Evolutionary conservation across 2,888 invertebrate genomes (phyloP).

Genomic region (Euspilapteryx auroguttella): DNA sequence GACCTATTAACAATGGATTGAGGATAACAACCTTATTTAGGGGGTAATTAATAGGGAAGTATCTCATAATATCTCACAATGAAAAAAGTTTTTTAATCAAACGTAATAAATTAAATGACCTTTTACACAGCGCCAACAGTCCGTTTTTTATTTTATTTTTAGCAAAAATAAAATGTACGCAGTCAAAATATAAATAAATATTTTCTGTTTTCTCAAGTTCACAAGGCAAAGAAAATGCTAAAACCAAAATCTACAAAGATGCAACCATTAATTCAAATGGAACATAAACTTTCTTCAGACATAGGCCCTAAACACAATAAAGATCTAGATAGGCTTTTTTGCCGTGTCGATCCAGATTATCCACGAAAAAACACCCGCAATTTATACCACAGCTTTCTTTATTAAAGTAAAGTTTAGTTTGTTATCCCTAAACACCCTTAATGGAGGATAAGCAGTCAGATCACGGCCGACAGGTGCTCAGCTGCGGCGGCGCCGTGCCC

Average conservation of each 20-base stretch:
- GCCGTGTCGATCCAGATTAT: no score
- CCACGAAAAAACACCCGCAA: no score
- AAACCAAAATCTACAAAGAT: no score
- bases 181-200: not conserved
- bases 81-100: slow-evolving; percentile 25
- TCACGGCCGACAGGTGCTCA: slow-evolving; percentile 8
- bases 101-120: slow-evolving; percentile 21
- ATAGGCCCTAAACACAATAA: no score
- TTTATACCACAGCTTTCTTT: no score
- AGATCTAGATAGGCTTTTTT: no score
- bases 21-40: slow-evolving; percentile 34
- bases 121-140: slow-evolving; percentile 15
- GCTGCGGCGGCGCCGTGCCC: slow-evolving; percentile 5
- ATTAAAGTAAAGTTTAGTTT: slow-evolving; percentile 1
- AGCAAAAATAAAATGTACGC: not conserved
- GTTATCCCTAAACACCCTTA: not conserved
- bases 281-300: no score
- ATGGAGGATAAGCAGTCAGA: slow-evolving; percentile 5
- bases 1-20: slow-evolving; percentile 13
- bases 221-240: no score
- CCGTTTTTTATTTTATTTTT: slow-evolving; percentile 5
- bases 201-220: not conserved
- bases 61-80: slow-evolving; percentile 47
- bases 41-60: slow-evolving; percentile 47
- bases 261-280: no score